Conservation (phyloP, 2,797 vertebrate species). For the Falco biarmicus region DNA sequence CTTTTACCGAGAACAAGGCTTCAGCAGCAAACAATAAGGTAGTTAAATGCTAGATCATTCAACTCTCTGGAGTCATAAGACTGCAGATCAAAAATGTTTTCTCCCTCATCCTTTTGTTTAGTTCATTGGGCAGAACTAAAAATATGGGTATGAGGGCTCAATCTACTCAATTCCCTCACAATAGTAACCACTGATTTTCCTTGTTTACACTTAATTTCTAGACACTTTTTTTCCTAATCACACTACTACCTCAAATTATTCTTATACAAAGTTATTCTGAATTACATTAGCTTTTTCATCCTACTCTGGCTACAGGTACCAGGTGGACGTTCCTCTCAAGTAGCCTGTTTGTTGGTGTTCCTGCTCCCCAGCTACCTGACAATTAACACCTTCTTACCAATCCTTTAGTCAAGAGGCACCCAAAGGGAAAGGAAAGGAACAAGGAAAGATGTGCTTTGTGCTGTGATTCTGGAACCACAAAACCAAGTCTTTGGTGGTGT, state of each 20-base stretch:
- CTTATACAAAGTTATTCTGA: background rate
- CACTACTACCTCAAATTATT: background rate
- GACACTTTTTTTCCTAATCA: background rate
- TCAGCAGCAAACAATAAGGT: background rate
- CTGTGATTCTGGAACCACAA: background rate
- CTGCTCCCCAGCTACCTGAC: background rate
- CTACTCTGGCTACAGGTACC: background rate
- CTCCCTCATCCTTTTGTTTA: background rate
- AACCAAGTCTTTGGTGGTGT: background rate
- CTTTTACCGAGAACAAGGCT: background rate
- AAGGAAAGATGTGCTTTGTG: background rate
- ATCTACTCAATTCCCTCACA: background rate
- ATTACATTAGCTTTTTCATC: background rate
- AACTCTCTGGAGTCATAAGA: background rate
- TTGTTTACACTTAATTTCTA: background rate
- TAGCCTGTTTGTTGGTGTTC: background rate
- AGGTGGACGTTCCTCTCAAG: background rate
- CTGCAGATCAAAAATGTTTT: background rate
- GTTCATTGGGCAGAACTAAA: background rate
- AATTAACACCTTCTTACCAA: background rate
- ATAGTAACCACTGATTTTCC: background rate
- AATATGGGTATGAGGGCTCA: background rate
- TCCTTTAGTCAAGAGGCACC: background rate
- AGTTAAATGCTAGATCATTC: background rate
- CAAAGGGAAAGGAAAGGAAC: background rate